phyloP scores from a whole-genome alignment of 2,113 vertebrate genomes.

The Urocolius indicus region DNA sequence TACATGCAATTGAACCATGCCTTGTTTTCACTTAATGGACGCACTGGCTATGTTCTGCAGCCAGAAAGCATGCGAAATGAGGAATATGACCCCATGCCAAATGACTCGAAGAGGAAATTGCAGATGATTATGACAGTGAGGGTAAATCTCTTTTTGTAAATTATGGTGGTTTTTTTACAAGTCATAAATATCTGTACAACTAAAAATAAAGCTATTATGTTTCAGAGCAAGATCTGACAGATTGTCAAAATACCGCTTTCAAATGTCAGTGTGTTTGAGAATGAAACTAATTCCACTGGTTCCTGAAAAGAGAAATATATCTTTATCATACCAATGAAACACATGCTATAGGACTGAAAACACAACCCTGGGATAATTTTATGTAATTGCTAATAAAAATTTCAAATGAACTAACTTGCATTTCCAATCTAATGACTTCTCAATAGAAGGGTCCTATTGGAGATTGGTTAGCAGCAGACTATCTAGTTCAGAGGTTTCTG shows the following conservation, averaged over 20 bases:
- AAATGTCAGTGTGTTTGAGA: slow-evolving; percentile 39
- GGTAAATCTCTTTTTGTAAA: slow-evolving; percentile 64
- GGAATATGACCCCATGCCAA: slow-evolving; percentile 84
- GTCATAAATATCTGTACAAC: slow-evolving; percentile 40
- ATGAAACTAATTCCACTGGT: background rate
- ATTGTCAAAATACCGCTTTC: slow-evolving; percentile 51
- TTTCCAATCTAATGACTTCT: background rate
- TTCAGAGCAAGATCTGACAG: slow-evolving; percentile 42
- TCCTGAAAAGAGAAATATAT: background rate
- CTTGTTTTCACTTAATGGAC: slow-evolving; percentile 91
- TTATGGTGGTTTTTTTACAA: background rate
- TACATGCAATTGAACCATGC: slow-evolving; percentile 93
- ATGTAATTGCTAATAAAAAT: background rate
- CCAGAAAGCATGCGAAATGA: slow-evolving; percentile 91
- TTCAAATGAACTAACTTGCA: background rate
- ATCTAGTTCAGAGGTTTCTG: background rate
- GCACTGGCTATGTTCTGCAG: slow-evolving; percentile 92
- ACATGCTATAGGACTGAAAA: background rate
- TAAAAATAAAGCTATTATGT: slow-evolving; percentile 56
- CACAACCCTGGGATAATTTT: background rate
- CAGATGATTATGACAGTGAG: slow-evolving; percentile 83
- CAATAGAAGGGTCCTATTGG: background rate
- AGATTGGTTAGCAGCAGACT: background rate
- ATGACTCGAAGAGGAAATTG: slow-evolving; percentile 76
- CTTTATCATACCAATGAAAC: slow-evolving; percentile 38